These are phyloP conservation scores for Heterodera schachtii DNA, from an alignment of 1,140 invertebrate species.

Conservation along the genomic window DNA sequence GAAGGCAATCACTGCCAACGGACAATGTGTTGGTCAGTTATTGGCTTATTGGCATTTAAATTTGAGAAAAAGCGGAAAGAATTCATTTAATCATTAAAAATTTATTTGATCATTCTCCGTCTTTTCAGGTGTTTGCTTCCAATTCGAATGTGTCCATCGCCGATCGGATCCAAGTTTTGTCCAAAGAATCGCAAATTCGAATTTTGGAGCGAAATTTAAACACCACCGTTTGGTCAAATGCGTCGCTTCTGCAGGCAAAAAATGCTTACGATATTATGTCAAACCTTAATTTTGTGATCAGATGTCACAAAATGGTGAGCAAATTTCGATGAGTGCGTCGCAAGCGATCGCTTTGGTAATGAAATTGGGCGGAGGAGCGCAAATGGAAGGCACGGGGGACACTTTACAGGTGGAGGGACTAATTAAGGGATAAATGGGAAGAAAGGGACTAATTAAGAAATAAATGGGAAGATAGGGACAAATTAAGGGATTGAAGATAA, in stretches of 20 bases:
- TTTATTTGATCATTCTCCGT: not conserved
- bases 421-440: too few species aligned
- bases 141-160: constrained; percentile 35
- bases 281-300: not conserved
- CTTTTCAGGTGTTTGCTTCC: constrained; percentile 29
- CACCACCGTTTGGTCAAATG: constrained; percentile 33
- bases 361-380: constrained; percentile 14
- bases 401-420: constrained; percentile 16
- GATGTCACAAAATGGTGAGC: constrained; percentile 12
- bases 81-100: not conserved
- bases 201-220: constrained; percentile 29
- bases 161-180: constrained; percentile 24
- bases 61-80: too few species aligned
- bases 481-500: too few species aligned
- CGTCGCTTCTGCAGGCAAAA: constrained; percentile 21
- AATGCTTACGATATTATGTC: not conserved
- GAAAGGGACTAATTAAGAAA: too few species aligned
- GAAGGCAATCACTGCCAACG: constrained; percentile 24
- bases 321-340: constrained; percentile 23
- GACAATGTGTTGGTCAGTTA: constrained; percentile 29
- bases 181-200: constrained; percentile 25
- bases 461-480: too few species aligned
- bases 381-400: constrained; percentile 17
- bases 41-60: too few species aligned
- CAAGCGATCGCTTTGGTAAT: constrained; percentile 10